Evolutionary conservation across 1,140 invertebrate genomes (phyloP), one percentile per base, ranked within the genome.

Genomic region (Cyphomyrmex costatus): DNA sequence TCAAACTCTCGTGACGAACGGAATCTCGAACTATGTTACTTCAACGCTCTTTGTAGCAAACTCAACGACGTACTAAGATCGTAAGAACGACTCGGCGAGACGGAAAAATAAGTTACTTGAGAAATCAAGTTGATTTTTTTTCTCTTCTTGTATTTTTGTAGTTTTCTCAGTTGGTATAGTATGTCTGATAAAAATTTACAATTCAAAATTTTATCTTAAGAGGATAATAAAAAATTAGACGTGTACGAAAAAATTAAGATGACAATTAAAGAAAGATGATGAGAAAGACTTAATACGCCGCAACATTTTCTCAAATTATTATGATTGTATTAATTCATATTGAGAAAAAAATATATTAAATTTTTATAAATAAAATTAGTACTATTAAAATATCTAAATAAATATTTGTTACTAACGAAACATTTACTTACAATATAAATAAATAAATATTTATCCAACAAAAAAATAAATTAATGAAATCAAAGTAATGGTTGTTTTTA

Each of bases 1-100:
- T 74, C 68, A 83, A 83, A 83, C 79, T 83, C 68, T 33, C 68
- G 79, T 73, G 66, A 82, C 53, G 79, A 73, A 73, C 79, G 79
- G 79, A 83, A 83, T 83, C 79, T 83, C 68, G 53, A 83, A 83
- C 79, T 83, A 61, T 70, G 79, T 74, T 83, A 83, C 79, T 83
- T 83, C 68, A 71, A 33, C 53, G 68, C 79, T 83, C 79, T 74
- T 83, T 74, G 68, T 83, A 83, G 36, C 79, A 61, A 83, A 83
- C 56, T 83, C 56, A 66, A 73, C 36, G 33, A 49, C 33, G 65
- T 46, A 68, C 77, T 68, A 58, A 73, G 68, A 74, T 83, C 68
- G 71, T 19, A 49, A 53, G 61, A 79, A 80, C 66, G 68, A 73
- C 66, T 82, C 36, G 68, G 56, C 68, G 14, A 74, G n/a, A 36